phyloP scores from a whole-genome alignment of 2,113 vertebrate genomes.

The Spea bombifrons region DNA sequence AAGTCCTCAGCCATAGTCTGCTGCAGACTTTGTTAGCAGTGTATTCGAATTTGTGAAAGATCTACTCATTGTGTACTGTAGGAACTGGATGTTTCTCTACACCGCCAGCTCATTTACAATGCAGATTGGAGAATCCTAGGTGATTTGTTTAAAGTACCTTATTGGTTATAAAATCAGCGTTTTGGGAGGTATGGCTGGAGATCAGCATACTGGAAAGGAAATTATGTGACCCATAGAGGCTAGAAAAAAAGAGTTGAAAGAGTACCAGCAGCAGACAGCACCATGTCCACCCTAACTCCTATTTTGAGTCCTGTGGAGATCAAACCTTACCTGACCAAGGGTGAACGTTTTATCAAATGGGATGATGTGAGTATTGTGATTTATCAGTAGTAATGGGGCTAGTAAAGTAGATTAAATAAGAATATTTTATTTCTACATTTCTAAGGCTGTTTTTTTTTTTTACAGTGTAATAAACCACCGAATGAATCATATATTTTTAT shows the following conservation, averaged over 20 bases:
- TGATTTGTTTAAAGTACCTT: conserved; percentile 48
- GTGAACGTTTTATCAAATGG: conserved; percentile 93
- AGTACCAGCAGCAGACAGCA: conserved; percentile 45
- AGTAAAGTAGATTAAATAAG: too few relatives aligned
- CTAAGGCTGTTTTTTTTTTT: too few relatives aligned
- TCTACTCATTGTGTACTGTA: neutral
- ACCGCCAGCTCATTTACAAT: conserved; percentile 66
- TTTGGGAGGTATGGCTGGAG: conserved; percentile 49
- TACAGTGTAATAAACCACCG: too few relatives aligned
- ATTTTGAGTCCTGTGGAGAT: conserved; percentile 71
- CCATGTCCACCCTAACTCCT: conserved; percentile 78
- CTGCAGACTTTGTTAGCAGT: neutral
- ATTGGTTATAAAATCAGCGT: conserved; percentile 57
- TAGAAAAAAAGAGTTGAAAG: conserved; percentile 34
- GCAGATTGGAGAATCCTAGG: conserved; percentile 56
- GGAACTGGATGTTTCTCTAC: neutral
- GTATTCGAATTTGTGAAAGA: neutral
- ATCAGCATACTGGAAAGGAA: conserved; percentile 48
- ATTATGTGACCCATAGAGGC: conserved; percentile 60
- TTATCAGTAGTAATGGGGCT: neutral
- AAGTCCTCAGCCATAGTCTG: conserved; percentile 14
- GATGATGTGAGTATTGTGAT: conserved; percentile 81
- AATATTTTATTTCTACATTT: too few relatives aligned
- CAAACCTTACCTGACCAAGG: conserved; percentile 85
- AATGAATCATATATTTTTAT: too few relatives aligned